Evolutionary conservation across 2,797 vertebrate species (phyloP).

Genomic region (Ctenopoma kingsleyae): DNA sequence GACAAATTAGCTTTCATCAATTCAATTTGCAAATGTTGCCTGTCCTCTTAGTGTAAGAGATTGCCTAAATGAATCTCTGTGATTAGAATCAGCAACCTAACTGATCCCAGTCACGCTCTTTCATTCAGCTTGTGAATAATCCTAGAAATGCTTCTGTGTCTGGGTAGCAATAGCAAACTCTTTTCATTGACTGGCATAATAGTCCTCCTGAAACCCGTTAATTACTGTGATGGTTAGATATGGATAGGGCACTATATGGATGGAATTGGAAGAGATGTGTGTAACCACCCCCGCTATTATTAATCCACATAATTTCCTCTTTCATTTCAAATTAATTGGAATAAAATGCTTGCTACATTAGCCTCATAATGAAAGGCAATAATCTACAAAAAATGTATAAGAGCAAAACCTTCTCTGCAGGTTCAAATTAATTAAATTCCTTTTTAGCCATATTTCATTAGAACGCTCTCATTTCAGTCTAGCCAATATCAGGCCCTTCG

Average conservation of each 20-base stretch:
- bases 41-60: background rate
- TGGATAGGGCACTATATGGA: conserved; percentile 47
- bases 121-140: conserved; percentile 38
- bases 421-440: conserved; percentile 93
- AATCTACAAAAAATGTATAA: conserved; percentile 89
- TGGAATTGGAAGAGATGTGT: conserved; percentile 76
- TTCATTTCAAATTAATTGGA: conserved; percentile 92
- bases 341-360: conserved; percentile 94
- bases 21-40: conserved; percentile 25
- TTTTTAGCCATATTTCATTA: conserved; percentile 91
- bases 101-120: conserved; percentile 48
- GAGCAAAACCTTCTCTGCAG: conserved; percentile 83
- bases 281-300: conserved; percentile 85
- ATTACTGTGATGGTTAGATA: conserved; percentile 76
- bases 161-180: conserved; percentile 38
- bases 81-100: conserved; percentile 53
- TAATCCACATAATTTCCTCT: conserved; percentile 90
- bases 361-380: conserved; percentile 90
- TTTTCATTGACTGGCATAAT: conserved; percentile 59
- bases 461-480: conserved; percentile 82
- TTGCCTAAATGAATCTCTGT: conserved; percentile 29
- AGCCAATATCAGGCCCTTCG: conserved; percentile 83
- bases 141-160: conserved; percentile 23
- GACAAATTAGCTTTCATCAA: conserved; percentile 34
- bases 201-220: conserved; percentile 66